Conservation (phyloP, 1,140 invertebrate genomes). For the Aphelinus atriplicis region DNA sequence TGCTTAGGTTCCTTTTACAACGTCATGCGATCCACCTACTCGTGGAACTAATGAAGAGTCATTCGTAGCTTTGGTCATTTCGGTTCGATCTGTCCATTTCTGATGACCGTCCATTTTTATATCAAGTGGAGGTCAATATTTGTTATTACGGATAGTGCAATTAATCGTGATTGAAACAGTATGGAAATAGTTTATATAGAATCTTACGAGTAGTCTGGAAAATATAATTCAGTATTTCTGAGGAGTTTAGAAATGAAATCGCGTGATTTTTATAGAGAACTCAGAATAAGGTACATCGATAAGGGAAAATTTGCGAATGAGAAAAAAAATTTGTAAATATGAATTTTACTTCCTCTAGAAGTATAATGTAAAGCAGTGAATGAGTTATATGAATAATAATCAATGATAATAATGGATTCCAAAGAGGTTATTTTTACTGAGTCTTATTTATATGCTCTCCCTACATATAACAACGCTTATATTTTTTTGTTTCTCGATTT, state of each 20-base stretch:
- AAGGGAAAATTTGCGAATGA: constrained; percentile 2
- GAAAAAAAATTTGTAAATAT: constrained; percentile 23
- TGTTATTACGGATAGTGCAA: too few species aligned
- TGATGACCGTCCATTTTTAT: too few species aligned
- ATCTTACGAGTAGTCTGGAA: not conserved
- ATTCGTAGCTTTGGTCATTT: too few species aligned
- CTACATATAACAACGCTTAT: too few species aligned
- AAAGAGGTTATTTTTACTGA: too few species aligned
- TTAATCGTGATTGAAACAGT: too few species aligned
- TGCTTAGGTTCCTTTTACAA: too few species aligned
- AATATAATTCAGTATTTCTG: not conserved
- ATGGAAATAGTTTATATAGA: not conserved
- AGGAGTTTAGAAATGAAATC: not conserved
- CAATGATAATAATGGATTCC: not conserved
- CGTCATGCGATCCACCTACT: too few species aligned
- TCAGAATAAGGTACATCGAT: not conserved
- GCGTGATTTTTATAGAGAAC: not conserved
- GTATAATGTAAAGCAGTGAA: constrained; percentile 23
- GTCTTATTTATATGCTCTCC: not conserved
- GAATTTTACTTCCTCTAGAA: constrained; percentile 17
- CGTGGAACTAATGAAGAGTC: too few species aligned
- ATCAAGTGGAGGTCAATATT: too few species aligned
- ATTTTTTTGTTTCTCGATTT: too few species aligned
- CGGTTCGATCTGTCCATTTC: too few species aligned
- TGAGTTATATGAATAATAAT: constrained; percentile 29